Conservation (phyloP, 2,888 invertebrate genomes). For the Prosopocoilus inquinatus region DNA sequence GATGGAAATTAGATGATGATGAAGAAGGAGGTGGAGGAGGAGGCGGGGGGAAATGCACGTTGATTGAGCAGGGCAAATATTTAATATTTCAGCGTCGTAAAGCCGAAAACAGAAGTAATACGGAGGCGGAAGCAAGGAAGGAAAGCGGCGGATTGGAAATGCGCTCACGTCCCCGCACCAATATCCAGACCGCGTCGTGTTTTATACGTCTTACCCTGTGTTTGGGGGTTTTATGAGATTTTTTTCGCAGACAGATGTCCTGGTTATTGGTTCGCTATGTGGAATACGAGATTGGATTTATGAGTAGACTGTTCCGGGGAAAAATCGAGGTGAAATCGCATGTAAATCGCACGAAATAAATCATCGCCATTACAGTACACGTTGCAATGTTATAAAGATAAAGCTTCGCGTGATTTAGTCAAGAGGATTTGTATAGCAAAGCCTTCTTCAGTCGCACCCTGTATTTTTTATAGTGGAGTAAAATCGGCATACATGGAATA, state of each 20-base stretch:
- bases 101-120: conserved; percentile 49
- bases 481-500: no score
- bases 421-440: no score
- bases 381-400: no score
- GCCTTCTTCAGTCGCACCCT: no score
- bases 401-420: no score
- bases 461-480: no score
- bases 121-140: conserved; percentile 18
- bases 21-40: no score
- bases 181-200: conserved; percentile 40
- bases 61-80: conserved; percentile 34
- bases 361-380: no score
- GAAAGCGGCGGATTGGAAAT: conserved; percentile 46
- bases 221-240: conserved; percentile 45
- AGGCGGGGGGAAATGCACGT: conserved; percentile 27
- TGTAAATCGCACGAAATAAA: conserved; percentile 8
- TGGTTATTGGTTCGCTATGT: conserved; percentile 44
- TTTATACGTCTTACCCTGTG: conserved; percentile 41
- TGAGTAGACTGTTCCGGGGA: conserved; percentile 22
- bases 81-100: conserved; percentile 47
- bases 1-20: conserved; percentile 10
- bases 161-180: conserved; percentile 45
- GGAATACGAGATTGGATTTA: conserved; percentile 43
- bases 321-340: conserved; percentile 17
- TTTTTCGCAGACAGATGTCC: conserved; percentile 43